These are phyloP conservation scores for Chloropsis hardwickii DNA, from an alignment of 2,113 vertebrate species.

Conservation along the genomic window DNA sequence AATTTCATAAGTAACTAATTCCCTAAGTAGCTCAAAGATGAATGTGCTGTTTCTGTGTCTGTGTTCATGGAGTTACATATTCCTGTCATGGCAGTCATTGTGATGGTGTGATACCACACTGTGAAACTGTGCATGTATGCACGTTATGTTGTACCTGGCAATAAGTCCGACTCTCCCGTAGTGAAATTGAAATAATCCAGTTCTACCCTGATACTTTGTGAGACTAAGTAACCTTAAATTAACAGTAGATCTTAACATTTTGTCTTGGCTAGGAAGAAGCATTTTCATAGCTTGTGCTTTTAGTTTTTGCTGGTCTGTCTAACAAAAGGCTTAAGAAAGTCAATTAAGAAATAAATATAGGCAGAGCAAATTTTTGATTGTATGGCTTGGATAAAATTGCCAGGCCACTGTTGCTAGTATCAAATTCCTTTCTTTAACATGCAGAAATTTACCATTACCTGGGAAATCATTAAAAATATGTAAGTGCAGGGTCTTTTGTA, in stretches of 20 bases:
- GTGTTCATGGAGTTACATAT: not conserved
- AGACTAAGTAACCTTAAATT: not conserved
- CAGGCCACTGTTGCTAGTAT: not conserved
- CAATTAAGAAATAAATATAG: not conserved
- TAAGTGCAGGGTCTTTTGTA: not conserved
- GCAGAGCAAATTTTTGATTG: not conserved
- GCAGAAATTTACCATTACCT: not conserved
- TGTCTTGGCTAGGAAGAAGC: not conserved
- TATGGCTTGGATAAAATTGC: not conserved
- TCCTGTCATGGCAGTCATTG: not conserved
- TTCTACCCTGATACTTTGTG: not conserved
- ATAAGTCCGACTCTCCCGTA: not conserved
- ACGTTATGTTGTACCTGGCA: not conserved
- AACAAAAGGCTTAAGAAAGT: not conserved
- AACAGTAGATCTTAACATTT: not conserved
- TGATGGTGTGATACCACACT: not conserved
- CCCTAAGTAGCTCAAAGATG: not conserved
- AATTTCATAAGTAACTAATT: not conserved
- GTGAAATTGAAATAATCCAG: not conserved
- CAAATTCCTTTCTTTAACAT: not conserved
- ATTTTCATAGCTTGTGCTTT: not conserved
- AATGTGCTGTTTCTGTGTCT: not conserved
- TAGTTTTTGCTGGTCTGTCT: not conserved
- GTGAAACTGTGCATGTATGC: not conserved
- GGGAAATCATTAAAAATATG: not conserved